A percentile compares a stretch with the other conserved stretches of the same genome.
Conservation (phyloP, 2,888 invertebrate species). For the Nasonia oneida region DNA sequence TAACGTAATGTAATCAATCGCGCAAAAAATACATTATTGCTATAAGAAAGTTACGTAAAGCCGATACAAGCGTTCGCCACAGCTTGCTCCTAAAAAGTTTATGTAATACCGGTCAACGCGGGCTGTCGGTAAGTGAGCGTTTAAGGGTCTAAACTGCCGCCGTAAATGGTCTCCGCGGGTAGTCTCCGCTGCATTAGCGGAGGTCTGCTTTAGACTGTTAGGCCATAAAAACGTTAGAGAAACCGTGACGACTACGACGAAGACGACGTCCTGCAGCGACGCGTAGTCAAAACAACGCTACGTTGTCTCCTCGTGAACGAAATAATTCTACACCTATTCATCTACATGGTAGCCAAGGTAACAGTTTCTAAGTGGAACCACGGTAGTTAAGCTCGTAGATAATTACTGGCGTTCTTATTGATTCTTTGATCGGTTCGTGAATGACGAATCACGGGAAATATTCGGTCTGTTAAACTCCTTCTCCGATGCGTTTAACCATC, state of each 20-base stretch:
- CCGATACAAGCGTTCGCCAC: background rate
- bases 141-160: conserved; percentile 64
- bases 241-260: conserved; percentile 1
- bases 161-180: conserved; percentile 50
- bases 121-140: conserved; percentile 64
- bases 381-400: conserved; percentile 63
- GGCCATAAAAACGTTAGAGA: conserved; percentile 71
- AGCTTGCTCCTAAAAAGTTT: conserved; percentile 49
- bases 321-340: background rate
- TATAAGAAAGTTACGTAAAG: background rate
- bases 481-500: background rate
- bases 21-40: background rate
- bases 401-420: conserved; percentile 28
- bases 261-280: conserved; percentile 4
- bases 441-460: background rate
- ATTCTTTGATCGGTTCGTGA: conserved; percentile 13
- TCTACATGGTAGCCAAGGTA: background rate
- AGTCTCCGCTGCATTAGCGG: conserved; percentile 48
- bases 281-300: conserved; percentile 70
- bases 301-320: conserved; percentile 11
- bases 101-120: conserved; percentile 63
- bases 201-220: conserved; percentile 59
- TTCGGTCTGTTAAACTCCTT: background rate
- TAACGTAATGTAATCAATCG: background rate
- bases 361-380: conserved; percentile 53